Percentiles rank a stretch among this genome's conserved stretches.
These are phyloP conservation scores for Dryomyza anilis DNA, from an alignment of 2,888 invertebrate species.

Conservation along the genomic window DNA sequence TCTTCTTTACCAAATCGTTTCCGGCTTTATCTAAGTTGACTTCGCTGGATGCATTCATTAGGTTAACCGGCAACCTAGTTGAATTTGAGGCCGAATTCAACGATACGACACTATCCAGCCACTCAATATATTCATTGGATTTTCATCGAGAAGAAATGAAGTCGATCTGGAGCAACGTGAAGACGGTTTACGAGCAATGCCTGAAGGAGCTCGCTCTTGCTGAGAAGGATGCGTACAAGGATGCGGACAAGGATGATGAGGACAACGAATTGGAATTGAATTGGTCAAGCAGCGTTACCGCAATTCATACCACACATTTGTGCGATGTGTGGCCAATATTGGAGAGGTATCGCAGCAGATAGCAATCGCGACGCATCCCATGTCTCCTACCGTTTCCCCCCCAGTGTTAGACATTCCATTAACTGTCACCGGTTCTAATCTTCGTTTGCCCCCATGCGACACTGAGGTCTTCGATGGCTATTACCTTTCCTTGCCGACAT, in stretches of 20 bases:
- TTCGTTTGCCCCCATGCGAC: neutral
- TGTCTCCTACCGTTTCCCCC: neutral
- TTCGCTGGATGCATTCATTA: neutral
- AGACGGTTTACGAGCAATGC: neutral
- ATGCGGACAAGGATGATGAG: too few relatives aligned
- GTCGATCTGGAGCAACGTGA: neutral
- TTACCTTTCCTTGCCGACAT: slow-evolving; percentile 19
- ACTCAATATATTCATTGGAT: neutral
- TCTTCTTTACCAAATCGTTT: too few relatives aligned
- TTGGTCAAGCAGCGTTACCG: neutral
- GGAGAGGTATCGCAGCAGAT: neutral
- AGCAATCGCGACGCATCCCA: neutral
- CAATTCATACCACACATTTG: neutral
- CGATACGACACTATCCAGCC: neutral
- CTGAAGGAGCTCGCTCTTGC: neutral
- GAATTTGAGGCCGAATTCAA: neutral
- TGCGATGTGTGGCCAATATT: neutral
- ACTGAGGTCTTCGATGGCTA: neutral
- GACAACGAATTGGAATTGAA: neutral
- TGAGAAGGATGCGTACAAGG: neutral
- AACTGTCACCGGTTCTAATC: neutral
- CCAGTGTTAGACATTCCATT: too few relatives aligned
- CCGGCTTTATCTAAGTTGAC: too few relatives aligned
- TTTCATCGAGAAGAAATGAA: neutral
- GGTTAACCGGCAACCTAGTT: neutral